phyloP scores from a whole-genome alignment of 2,113 vertebrate genomes.

The Pimephales promelas region DNA sequence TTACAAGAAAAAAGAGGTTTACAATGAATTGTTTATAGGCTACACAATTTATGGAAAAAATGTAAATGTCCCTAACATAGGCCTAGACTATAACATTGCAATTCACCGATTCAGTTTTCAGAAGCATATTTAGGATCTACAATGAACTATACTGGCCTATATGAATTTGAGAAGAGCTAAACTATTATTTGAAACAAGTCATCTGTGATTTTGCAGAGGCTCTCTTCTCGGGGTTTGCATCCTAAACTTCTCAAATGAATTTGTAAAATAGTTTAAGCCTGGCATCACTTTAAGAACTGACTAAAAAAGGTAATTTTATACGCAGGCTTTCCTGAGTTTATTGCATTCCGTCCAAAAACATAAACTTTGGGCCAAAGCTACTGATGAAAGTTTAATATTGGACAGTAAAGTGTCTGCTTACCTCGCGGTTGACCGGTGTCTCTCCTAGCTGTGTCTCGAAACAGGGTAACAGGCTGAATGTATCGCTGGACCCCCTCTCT shows the following conservation, averaged over 20 bases:
- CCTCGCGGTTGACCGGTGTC: slow-evolving; percentile 16
- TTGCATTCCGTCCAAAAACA: neutral
- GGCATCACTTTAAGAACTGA: slow-evolving; percentile 7
- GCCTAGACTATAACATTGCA: neutral
- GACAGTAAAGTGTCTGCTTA: neutral
- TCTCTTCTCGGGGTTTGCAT: neutral
- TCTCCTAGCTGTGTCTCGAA: slow-evolving; percentile 2
- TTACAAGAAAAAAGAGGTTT: neutral
- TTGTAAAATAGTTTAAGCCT: neutral
- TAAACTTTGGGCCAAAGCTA: neutral
- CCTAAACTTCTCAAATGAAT: neutral
- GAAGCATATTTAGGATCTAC: neutral
- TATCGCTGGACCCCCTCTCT: slow-evolving; percentile 27
- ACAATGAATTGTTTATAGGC: too few species aligned
- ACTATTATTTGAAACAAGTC: neutral
- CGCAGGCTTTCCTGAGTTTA: neutral
- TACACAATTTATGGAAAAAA: neutral
- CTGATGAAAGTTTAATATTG: neutral
- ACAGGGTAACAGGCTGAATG: neutral
- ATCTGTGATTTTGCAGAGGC: neutral
- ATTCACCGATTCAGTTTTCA: neutral
- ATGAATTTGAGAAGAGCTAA: neutral
- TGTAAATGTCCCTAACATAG: neutral
- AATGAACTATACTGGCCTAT: neutral
- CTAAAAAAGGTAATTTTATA: neutral